Conservation (phyloP, 2,113 vertebrate genomes). For the Mirza zaza region DNA sequence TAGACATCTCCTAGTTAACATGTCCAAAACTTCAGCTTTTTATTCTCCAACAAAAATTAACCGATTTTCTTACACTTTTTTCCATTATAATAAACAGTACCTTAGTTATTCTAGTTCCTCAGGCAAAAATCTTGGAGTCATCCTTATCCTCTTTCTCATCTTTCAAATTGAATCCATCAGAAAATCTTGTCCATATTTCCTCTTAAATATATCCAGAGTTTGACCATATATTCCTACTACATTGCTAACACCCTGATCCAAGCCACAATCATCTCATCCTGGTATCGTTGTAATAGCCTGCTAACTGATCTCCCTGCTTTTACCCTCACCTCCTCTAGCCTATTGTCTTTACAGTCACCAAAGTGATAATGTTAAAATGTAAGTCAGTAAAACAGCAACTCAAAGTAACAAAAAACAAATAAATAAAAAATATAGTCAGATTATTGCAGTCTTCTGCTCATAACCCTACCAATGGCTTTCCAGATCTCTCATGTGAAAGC, state of each 20-base stretch:
- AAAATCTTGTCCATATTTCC: not conserved
- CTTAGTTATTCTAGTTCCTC: constrained; percentile 18
- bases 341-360: not conserved
- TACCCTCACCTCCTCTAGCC: not conserved
- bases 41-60: constrained; percentile 36
- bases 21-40: not conserved
- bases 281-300: not conserved
- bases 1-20: constrained; percentile 4
- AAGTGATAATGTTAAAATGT: constrained; percentile 13
- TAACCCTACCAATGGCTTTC: not conserved
- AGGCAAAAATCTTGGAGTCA: constrained; percentile 19
- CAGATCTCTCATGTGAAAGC: not conserved
- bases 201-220: not conserved
- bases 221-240: not conserved
- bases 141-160: not conserved
- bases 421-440: not conserved
- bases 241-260: not conserved
- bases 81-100: constrained; percentile 25
- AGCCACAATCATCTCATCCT: not conserved
- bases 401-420: too few species aligned
- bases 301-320: not conserved
- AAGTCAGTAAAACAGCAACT: not conserved
- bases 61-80: not conserved
- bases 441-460: not conserved
- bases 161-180: not conserved